These are phyloP conservation scores for Manduca sexta DNA, from an alignment of 1,140 invertebrate species.

Conservation along the genomic window DNA sequence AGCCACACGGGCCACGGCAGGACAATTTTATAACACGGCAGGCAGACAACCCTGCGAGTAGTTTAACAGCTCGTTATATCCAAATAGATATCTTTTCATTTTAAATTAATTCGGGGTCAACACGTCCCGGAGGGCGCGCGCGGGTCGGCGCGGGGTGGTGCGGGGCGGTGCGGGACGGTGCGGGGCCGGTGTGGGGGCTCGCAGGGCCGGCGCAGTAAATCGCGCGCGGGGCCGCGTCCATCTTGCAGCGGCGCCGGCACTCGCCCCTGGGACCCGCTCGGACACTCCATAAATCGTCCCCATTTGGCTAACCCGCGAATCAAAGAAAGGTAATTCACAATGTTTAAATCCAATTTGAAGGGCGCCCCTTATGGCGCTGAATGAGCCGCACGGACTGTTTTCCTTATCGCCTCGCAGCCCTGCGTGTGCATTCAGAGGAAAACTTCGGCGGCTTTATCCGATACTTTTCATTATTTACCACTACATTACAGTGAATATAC, in stretches of 20 bases:
- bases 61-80: too few species aligned
- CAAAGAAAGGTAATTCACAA: slow-evolving; percentile 58
- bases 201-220: slow-evolving; percentile 30
- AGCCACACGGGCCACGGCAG: too few species aligned
- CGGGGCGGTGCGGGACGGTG: slow-evolving; percentile 15
- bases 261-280: slow-evolving; percentile 21
- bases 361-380: slow-evolving; percentile 5
- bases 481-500: too few species aligned
- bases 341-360: slow-evolving; percentile 50
- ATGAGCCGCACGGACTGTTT: too few species aligned
- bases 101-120: too few species aligned
- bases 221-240: slow-evolving; percentile 20
- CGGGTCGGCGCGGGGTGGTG: slow-evolving; percentile 31
- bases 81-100: too few species aligned
- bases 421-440: too few species aligned
- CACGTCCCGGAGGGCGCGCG: slow-evolving; percentile 3
- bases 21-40: too few species aligned
- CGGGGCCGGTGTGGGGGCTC: slow-evolving; percentile 10
- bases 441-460: too few species aligned
- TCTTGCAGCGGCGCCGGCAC: slow-evolving; percentile 2
- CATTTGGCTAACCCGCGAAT: slow-evolving; percentile 56
- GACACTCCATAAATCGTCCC: slow-evolving; percentile 51
- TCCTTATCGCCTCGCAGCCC: too few species aligned
- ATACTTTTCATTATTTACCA: too few species aligned
- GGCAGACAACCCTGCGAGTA: too few species aligned